Evolutionary conservation across 2,113 vertebrate genomes (phyloP).

Genomic region (Neogobius melanostomus): DNA sequence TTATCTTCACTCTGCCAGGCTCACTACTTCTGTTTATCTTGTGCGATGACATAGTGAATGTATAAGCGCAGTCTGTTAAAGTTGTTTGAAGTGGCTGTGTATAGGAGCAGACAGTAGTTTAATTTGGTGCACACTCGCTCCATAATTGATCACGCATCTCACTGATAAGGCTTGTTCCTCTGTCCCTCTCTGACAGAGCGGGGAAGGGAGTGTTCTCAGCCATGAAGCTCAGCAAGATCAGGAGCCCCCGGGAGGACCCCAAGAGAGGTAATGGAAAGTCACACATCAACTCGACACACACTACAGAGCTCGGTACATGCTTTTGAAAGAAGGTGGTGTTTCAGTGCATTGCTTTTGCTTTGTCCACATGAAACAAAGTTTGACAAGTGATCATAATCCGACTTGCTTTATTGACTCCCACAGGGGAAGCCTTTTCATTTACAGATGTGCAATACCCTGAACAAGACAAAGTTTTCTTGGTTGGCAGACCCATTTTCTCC

Average conservation of each 20-base stretch:
- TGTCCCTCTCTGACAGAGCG: constrained; percentile 70
- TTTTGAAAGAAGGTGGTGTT: too few relatives aligned
- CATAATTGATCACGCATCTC: constrained; percentile 4
- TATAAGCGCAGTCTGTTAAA: not conserved
- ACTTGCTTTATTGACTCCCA: too few relatives aligned
- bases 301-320: too few relatives aligned
- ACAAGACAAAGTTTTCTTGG: too few relatives aligned
- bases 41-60: not conserved
- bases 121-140: constrained; percentile 14
- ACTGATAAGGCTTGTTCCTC: constrained; percentile 3
- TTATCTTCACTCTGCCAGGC: too few relatives aligned
- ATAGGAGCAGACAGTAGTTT: constrained; percentile 3
- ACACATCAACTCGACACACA: not conserved
- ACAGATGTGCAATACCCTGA: too few relatives aligned
- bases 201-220: constrained; percentile 89
- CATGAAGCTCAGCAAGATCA: constrained; percentile 89
- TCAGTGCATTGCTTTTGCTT: too few relatives aligned
- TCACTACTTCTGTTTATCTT: too few relatives aligned
- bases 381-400: too few relatives aligned
- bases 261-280: constrained; percentile 75
- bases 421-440: too few relatives aligned
- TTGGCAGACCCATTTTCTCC: too few relatives aligned
- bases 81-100: not conserved
- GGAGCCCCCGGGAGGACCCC: constrained; percentile 81
- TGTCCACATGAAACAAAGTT: too few relatives aligned